These are phyloP conservation scores for Ovibos moschatus DNA, from an alignment of 2,113 vertebrate genomes.

Conservation along the genomic window DNA sequence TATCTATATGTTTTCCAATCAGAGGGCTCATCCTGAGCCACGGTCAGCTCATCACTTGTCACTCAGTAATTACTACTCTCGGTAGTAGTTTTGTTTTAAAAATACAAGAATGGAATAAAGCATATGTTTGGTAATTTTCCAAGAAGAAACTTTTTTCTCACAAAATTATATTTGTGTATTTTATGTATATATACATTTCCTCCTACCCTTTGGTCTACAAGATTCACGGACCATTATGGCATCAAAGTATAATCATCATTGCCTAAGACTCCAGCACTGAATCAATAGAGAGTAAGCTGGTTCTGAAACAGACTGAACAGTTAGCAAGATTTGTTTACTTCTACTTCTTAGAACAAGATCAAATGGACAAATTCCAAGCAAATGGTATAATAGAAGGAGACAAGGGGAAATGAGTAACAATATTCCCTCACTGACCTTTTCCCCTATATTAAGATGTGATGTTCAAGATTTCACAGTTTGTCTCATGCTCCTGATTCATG, in stretches of 20 bases:
- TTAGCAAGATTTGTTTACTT: conserved; percentile 40
- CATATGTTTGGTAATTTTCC: not conserved
- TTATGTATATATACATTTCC: not conserved
- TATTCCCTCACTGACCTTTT: conserved; percentile 54
- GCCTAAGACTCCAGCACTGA: accelerated
- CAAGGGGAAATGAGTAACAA: conserved; percentile 57
- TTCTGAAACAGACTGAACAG: not conserved
- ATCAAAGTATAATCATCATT: not conserved
- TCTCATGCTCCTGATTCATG: conserved; percentile 49
- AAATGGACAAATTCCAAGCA: conserved; percentile 41
- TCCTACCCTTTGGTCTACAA: not conserved
- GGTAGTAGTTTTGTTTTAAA: not conserved
- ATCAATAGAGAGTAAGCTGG: conserved; percentile 5
- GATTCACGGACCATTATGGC: not conserved
- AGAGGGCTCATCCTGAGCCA: not conserved
- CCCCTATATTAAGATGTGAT: conserved; percentile 58
- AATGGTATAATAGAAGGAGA: conserved; percentile 27
- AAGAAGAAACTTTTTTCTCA: not conserved
- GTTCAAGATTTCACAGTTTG: conserved; percentile 76
- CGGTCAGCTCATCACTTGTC: not conserved
- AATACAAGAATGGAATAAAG: not conserved
- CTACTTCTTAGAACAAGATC: conserved; percentile 40
- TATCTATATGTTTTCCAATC: not conserved
- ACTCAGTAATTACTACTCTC: not conserved
- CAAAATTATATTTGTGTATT: not conserved